Evolutionary conservation across 2,113 vertebrate genomes (phyloP).

Genomic region (Phaethornis superciliosus): DNA sequence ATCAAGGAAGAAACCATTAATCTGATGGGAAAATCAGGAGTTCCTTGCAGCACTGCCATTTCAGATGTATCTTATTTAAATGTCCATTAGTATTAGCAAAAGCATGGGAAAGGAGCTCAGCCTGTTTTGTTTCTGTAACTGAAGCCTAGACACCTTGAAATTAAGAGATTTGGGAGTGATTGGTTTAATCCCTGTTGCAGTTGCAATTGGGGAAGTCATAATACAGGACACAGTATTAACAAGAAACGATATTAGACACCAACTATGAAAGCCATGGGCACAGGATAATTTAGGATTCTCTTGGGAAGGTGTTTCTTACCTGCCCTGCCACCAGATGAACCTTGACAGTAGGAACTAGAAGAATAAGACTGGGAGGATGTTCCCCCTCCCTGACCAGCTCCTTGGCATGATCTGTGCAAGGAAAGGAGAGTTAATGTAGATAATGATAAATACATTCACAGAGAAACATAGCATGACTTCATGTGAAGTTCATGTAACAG

Average conservation of each 20-base stretch:
- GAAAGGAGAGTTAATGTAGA: neutral
- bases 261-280: neutral
- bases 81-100: neutral
- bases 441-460: neutral
- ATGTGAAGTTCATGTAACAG: neutral
- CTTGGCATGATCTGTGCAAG: neutral
- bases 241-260: neutral
- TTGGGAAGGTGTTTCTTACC: constrained; percentile 17
- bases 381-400: constrained; percentile 35
- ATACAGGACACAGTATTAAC: neutral
- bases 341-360: constrained; percentile 21
- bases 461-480: neutral
- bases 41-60: neutral
- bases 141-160: neutral
- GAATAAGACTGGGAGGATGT: constrained; percentile 1
- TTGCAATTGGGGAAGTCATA: neutral
- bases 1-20: neutral
- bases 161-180: neutral
- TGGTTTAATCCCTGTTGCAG: neutral
- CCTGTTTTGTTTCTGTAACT: neutral
- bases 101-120: neutral
- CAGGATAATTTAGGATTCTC: neutral
- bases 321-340: constrained; percentile 13
- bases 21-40: neutral
- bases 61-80: neutral